Evolutionary conservation across 2,797 vertebrate genomes (phyloP), one percentile per base, ranked within the genome.

Genomic region (Melanotaenia parkinsoni): DNA sequence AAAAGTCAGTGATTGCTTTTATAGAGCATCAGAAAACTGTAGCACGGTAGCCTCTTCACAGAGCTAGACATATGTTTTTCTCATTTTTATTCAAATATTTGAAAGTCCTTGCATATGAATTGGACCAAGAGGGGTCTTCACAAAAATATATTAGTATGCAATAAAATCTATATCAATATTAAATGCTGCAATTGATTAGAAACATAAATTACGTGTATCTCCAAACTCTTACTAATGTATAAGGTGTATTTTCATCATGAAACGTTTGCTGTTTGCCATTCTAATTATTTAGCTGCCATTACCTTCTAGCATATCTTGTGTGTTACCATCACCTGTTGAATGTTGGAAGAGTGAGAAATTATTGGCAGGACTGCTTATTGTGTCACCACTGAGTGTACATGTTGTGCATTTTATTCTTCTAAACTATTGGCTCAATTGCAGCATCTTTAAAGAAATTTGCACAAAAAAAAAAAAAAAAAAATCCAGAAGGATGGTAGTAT

Each of bases 271-370:
- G 26, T 56, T 61, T 51, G 35, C 43, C 28, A 18, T 53, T 50
- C 51, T 26, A 66, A 30, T 33, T 33, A 10, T 37, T 58, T 58
- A 14, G 9, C 8, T 33, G 47, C 18, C 13, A 63, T 59, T 67
- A 0, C 50, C 70, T 57, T 66, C 74, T 53, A 54, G 33, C 51
- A 37, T 51, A 20, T 37, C 47, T 60, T 30, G 22, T 26, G 12
- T 58, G 32, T 61, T 69, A 32, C 43, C 26, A 10, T 61, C 60
- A 80, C 53, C 24, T 80, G 51, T 71, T 76, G 26, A 63, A 66
- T 28, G 18, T 28, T 24, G 2, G 11, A 45, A 18, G 43, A 45
- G 47, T 64, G 58, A 64, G 32, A 69, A 71, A 53, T 32, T 12
- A 57, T 57, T 67, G 16, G 51, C 30, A 24, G 18, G 18, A 50